Evolutionary conservation across 1,140 invertebrate genomes (phyloP), one percentile per base, ranked within the genome.

Genomic region (Pseudomyrmex flavicornis): DNA sequence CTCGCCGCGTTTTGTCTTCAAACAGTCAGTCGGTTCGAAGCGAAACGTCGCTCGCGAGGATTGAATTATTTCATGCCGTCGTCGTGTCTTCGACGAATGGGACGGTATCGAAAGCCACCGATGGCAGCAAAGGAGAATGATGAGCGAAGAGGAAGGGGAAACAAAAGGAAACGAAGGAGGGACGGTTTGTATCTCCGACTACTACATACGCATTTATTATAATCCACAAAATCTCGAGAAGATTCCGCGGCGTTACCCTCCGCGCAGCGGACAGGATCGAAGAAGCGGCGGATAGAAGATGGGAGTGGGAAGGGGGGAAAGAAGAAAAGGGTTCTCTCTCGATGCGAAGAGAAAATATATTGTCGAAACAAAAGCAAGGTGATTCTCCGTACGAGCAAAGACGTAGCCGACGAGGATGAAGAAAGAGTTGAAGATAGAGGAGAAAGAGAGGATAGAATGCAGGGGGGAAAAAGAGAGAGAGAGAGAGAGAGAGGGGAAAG

Each of bases 121-220:
- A 48, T 70, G 70, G 63, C 61, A 77, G 48, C 44, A 20, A 22
- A 63, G 58, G 66, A 73, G 73, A n/a, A 13, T 20, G 69, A n/a
- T 48, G 65, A 74, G 22, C 17, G 54, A 62, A 26, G 48, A 54
- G 61, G 52, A 17, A 77, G 26, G 50, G 65, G 46, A 56, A 61
- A 17, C 22, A 50, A 15, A 15, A 56, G 46, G 69, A 72, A 77
- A 79, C 59, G 82, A 82, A 76, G 63, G 61, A 17, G 73, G 70
- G 65, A 74, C 74, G 74, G 72, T 88, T 75, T 86, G 86, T 89
- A 89, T 82, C 87, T 84, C 88, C 70, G 86, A 87, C 91, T 91
- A 90, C 91, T 91, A 89, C 91, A 92, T 92, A 92, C 91, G 91
- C 90, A 92, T 91, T 90, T 90, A 92, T 92, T 92, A 92, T 91